A percentile compares a stretch with the other conserved stretches of the same genome.
Evolutionary conservation across 2,888 invertebrate species (phyloP).

Genomic region (Drosophila fulvimacula): DNA sequence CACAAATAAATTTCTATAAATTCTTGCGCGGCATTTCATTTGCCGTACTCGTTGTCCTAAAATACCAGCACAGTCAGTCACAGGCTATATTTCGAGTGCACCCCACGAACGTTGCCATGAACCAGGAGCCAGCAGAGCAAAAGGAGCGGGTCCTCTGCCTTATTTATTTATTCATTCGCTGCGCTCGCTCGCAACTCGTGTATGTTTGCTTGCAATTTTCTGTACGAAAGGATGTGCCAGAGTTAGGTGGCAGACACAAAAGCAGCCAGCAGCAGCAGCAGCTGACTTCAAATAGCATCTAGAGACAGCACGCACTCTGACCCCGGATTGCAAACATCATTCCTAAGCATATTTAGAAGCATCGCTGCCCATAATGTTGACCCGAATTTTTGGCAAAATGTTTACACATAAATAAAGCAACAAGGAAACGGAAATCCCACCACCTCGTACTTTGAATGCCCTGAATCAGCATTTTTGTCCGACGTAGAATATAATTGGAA

Average conservation of each 20-base stretch:
- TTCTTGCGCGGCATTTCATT: slow-evolving; percentile 80
- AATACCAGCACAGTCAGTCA: slow-evolving; percentile 66
- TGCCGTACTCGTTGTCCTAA: slow-evolving; percentile 66
- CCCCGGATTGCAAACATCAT: slow-evolving; percentile 29
- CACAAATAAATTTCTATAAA: slow-evolving; percentile 80
- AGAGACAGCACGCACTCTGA: slow-evolving; percentile 61
- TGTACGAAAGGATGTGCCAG: slow-evolving; percentile 73
- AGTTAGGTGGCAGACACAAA: slow-evolving; percentile 69
- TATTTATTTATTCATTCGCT: slow-evolving; percentile 80
- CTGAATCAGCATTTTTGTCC: neutral
- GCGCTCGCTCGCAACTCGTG: slow-evolving; percentile 53
- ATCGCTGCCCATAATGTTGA: slow-evolving; percentile 78
- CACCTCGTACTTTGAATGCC: slow-evolving; percentile 26
- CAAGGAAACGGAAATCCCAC: slow-evolving; percentile 34
- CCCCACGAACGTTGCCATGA: slow-evolving; percentile 12
- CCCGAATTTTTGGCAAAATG: slow-evolving; percentile 78
- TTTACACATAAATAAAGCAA: slow-evolving; percentile 76
- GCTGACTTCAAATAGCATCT: slow-evolving; percentile 41
- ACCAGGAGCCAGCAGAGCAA: neutral
- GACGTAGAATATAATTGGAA: neutral
- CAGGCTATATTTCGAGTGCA: slow-evolving; percentile 34
- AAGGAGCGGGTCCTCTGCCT: slow-evolving; percentile 45
- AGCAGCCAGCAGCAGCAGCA: slow-evolving; percentile 44
- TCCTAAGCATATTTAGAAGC: slow-evolving; percentile 46
- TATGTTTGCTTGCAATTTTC: slow-evolving; percentile 73